These are phyloP conservation scores for Ploceus nigricollis DNA, from an alignment of 2,113 vertebrate species.

Conservation along the genomic window DNA sequence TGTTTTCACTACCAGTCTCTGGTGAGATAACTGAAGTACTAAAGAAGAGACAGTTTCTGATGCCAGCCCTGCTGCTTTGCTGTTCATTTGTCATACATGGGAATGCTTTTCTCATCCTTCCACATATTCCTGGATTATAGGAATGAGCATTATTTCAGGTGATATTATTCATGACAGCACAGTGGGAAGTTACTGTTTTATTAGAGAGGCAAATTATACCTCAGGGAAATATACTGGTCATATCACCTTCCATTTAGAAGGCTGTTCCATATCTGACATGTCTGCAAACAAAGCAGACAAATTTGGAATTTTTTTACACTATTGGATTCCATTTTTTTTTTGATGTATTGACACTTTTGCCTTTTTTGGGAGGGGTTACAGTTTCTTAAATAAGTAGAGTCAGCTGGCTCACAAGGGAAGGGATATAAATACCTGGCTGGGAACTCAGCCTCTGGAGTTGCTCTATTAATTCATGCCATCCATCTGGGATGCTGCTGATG, in stretches of 20 bases:
- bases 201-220: background rate
- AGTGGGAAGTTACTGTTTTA: background rate
- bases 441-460: constrained; percentile 17
- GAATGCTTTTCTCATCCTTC: background rate
- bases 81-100: background rate
- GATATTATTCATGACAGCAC: background rate
- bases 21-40: background rate
- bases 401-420: background rate
- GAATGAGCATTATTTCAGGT: background rate
- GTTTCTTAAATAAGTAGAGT: background rate
- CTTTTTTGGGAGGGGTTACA: background rate
- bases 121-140: background rate
- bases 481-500: background rate
- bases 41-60: background rate
- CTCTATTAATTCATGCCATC: constrained; percentile 39
- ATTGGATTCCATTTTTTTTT: background rate
- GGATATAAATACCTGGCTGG: constrained; percentile 32
- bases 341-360: background rate
- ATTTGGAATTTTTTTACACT: background rate
- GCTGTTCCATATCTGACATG: background rate
- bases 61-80: background rate
- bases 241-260: background rate
- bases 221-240: background rate
- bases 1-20: background rate
- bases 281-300: background rate